Evolutionary conservation across 2,113 vertebrate genomes (phyloP).

Genomic region (Mustelus asterias): DNA sequence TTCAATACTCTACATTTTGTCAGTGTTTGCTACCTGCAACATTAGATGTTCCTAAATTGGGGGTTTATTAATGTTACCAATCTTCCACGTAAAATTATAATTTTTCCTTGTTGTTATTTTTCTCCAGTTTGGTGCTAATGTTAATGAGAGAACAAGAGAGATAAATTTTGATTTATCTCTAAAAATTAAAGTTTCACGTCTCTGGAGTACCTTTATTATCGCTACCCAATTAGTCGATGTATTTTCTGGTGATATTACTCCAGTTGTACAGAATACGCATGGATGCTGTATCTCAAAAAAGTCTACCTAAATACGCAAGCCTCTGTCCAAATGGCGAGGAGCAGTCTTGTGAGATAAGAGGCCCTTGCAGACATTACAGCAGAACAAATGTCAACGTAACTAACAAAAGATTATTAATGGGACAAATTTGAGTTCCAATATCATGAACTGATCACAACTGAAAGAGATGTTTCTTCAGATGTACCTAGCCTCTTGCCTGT

Average conservation of each 20-base stretch:
- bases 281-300: not conserved
- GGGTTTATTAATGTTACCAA: not conserved
- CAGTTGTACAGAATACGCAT: not conserved
- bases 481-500: not conserved
- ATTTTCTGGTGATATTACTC: not conserved
- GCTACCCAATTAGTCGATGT: not conserved
- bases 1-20: not conserved
- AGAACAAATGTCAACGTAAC: not conserved
- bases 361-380: not conserved
- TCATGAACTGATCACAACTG: not conserved
- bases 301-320: not conserved
- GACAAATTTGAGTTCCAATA: not conserved
- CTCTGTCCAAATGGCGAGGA: not conserved
- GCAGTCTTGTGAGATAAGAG: not conserved
- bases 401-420: not conserved
- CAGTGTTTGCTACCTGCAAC: not conserved
- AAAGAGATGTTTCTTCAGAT: not conserved
- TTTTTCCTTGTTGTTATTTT: not conserved
- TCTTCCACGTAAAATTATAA: not conserved
- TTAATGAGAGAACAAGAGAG: no score
- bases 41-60: not conserved
- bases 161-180: not conserved
- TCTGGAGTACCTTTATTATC: not conserved
- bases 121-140: not conserved
- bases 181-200: not conserved